These are phyloP conservation scores for Gracilinanus agilis DNA, from an alignment of 2,113 vertebrate genomes.

Conservation along the genomic window DNA sequence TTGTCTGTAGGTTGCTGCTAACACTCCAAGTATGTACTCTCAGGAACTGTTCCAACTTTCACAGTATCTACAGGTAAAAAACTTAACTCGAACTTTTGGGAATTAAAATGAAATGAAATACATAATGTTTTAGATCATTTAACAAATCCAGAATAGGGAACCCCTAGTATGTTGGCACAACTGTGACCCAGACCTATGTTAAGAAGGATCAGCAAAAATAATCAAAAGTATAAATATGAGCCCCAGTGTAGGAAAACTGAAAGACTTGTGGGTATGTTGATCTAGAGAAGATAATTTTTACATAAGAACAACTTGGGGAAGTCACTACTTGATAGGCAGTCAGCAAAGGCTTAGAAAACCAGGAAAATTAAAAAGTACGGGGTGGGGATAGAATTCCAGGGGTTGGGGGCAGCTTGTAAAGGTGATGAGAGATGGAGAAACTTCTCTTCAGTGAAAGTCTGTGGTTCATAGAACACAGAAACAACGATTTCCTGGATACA, in stretches of 20 bases:
- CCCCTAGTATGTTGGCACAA: slow-evolving; percentile 9
- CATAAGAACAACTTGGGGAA: slow-evolving; percentile 3
- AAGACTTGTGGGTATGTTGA: slow-evolving; percentile 4
- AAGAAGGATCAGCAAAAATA: background rate
- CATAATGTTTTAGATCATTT: slow-evolving; percentile 35
- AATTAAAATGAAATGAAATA: slow-evolving; percentile 53
- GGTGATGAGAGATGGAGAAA: background rate
- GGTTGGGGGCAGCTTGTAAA: background rate
- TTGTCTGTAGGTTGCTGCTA: slow-evolving; percentile 94
- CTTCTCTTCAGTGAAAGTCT: background rate
- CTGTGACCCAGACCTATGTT: slow-evolving; percentile 33
- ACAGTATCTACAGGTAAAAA: slow-evolving; percentile 98
- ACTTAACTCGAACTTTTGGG: slow-evolving; percentile 60
- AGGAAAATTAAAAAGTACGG: background rate
- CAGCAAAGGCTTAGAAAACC: background rate
- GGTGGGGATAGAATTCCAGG: background rate
- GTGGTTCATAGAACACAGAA: no score
- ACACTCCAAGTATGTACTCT: slow-evolving; percentile 99
- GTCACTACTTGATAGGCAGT: background rate
- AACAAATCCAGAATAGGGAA: slow-evolving; percentile 39
- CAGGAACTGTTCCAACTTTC: slow-evolving; percentile 99
- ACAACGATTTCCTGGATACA: no score
- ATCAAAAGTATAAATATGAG: slow-evolving; percentile 42
- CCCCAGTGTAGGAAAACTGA: slow-evolving; percentile 1
- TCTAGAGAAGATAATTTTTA: slow-evolving; percentile 44